Evolutionary conservation across 2,113 vertebrate genomes (phyloP).

Genomic region (Acrocephalus kingi): DNA sequence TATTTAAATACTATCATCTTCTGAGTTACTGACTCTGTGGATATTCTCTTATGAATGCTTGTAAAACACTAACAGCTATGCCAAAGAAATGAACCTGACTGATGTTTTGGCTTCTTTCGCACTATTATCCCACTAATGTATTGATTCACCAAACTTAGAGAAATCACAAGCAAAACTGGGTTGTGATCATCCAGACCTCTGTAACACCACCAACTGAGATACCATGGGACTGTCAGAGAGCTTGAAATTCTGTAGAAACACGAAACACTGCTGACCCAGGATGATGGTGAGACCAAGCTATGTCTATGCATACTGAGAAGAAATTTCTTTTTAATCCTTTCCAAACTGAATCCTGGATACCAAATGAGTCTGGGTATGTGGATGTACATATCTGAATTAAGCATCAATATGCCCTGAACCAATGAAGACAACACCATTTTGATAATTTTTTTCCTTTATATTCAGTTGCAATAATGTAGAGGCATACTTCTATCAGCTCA

Average conservation of each 20-base stretch:
- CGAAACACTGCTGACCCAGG: rapidly evolving
- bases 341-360: not conserved
- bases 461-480: not conserved
- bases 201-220: not conserved
- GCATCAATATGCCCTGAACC: not conserved
- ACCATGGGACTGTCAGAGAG: not conserved
- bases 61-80: not conserved
- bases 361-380: not conserved
- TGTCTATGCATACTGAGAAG: not conserved
- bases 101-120: not conserved
- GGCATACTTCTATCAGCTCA: not conserved
- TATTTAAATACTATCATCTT: not conserved
- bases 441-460: not conserved
- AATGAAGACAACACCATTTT: not conserved
- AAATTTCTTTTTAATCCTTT: not conserved
- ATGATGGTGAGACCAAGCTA: not conserved
- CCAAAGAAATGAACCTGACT: not conserved
- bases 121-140: not conserved
- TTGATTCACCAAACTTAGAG: not conserved
- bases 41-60: not conserved
- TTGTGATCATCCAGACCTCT: not conserved
- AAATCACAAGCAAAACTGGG: not conserved
- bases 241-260: not conserved
- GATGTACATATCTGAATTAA: not conserved
- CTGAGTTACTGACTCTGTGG: not conserved